These are phyloP conservation scores for Cylloceria caligata DNA, from an alignment of 2,888 invertebrate species.

Conservation along the genomic window DNA sequence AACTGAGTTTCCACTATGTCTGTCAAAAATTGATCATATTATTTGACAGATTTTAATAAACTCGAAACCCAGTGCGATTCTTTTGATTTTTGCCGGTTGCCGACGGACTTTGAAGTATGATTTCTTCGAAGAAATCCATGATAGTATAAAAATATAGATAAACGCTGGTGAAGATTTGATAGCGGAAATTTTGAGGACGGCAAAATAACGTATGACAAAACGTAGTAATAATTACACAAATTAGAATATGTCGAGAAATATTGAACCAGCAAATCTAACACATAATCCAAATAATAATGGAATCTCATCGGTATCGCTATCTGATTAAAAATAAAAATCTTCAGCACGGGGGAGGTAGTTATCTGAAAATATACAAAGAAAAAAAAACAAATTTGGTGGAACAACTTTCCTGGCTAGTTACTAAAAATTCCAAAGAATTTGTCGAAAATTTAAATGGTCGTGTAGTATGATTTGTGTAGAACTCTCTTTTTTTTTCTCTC, in stretches of 20 bases:
- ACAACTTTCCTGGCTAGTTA: slow-evolving; percentile 24
- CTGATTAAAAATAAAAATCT: slow-evolving; percentile 33
- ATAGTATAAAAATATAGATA: no score
- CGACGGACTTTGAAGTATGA: no score
- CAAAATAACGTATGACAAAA: slow-evolving; percentile 42
- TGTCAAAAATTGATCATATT: no score
- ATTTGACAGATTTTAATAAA: no score
- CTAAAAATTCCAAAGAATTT: slow-evolving; percentile 16
- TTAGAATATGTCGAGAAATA: slow-evolving; percentile 45
- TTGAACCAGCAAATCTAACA: slow-evolving; percentile 54
- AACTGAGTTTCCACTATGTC: no score
- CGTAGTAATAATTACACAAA: slow-evolving; percentile 26
- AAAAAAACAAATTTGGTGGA: no score
- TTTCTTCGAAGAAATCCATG: no score
- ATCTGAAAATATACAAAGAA: slow-evolving; percentile 34
- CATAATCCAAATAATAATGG: slow-evolving; percentile 37
- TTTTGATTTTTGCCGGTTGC: no score
- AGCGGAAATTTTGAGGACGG: slow-evolving; percentile 80
- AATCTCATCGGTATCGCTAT: slow-evolving; percentile 47
- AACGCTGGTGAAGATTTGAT: slow-evolving; percentile 82
- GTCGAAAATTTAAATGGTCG: slow-evolving; percentile 36
- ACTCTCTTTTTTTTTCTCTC: no score
- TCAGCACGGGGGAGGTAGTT: slow-evolving; percentile 10
- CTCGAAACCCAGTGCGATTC: no score
- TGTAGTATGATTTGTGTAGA: slow-evolving; percentile 22